Conservation (phyloP, 1,140 invertebrate species). For the Cardiocondyla obscurior region DNA sequence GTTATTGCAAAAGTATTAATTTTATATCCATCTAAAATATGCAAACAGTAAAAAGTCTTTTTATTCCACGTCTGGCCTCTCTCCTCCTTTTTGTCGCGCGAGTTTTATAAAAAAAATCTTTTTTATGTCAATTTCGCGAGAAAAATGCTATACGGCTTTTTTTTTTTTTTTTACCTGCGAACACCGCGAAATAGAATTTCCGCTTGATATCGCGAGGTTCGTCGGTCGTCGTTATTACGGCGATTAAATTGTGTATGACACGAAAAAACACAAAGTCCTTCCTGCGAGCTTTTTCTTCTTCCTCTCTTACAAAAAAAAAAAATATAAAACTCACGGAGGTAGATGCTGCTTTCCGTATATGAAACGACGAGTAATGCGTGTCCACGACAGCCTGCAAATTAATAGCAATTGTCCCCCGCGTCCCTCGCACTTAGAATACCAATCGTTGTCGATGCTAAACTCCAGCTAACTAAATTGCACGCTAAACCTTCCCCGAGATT, state of each 20-base stretch:
- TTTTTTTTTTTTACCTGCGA: neutral
- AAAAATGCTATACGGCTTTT: neutral
- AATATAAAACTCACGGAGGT: too few species aligned
- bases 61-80: neutral
- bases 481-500: conserved; percentile 39
- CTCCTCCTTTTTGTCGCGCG: neutral
- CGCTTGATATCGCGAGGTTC: neutral
- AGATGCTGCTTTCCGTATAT: conserved; percentile 31
- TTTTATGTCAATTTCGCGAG: neutral
- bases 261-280: neutral
- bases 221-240: neutral
- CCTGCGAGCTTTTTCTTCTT: neutral
- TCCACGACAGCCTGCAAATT: conserved; percentile 51
- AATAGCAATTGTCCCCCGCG: conserved; percentile 44
- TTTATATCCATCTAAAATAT: neutral
- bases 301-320: neutral
- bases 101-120: neutral
- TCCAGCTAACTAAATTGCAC: conserved; percentile 40
- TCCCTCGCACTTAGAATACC: conserved; percentile 20
- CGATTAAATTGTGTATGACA: conserved; percentile 30
- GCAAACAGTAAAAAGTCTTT: neutral
- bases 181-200: neutral
- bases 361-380: conserved; percentile 32
- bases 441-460: conserved; percentile 25
- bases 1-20: neutral